Conservation (phyloP, 2,888 invertebrate species). For the Caenorhabditis panamensis region DNA sequence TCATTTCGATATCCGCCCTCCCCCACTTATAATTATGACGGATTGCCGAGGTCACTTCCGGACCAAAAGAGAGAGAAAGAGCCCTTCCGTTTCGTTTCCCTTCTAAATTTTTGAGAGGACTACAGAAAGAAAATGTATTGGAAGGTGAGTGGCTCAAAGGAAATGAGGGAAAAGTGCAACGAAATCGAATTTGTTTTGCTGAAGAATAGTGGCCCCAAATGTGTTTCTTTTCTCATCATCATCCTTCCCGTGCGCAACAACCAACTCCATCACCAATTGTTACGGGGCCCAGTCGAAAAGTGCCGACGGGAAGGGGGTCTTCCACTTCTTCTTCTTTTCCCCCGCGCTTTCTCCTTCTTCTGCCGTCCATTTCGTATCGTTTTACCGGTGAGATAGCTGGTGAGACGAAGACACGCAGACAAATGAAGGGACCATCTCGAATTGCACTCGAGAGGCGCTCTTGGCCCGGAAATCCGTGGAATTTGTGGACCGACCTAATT, state of each 20-base stretch:
- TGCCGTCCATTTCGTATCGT: constrained; percentile 46
- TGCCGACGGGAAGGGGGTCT: constrained; percentile 34
- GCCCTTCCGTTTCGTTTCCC: constrained; percentile 32
- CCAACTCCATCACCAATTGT: constrained; percentile 55
- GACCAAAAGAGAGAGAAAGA: too few relatives aligned
- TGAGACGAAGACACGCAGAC: constrained; percentile 42
- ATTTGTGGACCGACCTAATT: constrained; percentile 49
- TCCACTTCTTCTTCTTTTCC: constrained; percentile 33
- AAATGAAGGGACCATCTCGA: constrained; percentile 57
- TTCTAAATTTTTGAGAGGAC: constrained; percentile 18
- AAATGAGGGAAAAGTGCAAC: constrained; percentile 42
- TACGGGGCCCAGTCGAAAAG: constrained; percentile 37
- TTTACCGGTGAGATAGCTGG: constrained; percentile 40
- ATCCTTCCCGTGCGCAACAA: constrained; percentile 49
- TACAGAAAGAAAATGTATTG: background rate
- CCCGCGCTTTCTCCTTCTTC: constrained; percentile 30
- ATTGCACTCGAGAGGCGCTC: constrained; percentile 57
- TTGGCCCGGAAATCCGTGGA: constrained; percentile 46
- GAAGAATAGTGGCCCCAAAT: constrained; percentile 11
- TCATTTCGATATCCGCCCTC: constrained; percentile 46
- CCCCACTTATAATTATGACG: constrained; percentile 48
- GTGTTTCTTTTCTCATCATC: constrained; percentile 46
- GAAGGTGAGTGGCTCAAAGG: constrained; percentile 24
- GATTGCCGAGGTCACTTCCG: constrained; percentile 45
- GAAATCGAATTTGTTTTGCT: constrained; percentile 50